Base-by-base conservation (phyloP, 2,113 vertebrate genomes). In the Mustela lutreola region DNA sequence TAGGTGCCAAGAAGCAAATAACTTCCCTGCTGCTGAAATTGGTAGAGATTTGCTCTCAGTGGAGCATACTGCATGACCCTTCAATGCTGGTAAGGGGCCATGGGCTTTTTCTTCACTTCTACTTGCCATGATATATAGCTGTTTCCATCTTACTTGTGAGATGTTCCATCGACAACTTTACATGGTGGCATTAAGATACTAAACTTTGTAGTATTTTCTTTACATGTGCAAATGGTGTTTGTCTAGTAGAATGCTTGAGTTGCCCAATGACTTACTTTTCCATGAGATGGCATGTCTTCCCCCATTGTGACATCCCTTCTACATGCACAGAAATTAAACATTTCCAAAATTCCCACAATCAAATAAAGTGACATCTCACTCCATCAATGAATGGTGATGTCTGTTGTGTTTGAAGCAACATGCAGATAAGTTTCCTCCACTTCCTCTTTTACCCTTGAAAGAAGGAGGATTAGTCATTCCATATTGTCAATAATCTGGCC, bases 1-100 rank as follows among this genome's bases (percentile, higher is more conserved):
- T 90, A 88, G 93, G 70, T 87, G 87, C 96, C 87, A 89, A 73
- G 90, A 71, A 94, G 94, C 71, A 91, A 96, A 97, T 88, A 84
- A 94, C 80, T 93, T 92, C 75, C 92, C 76, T 4, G 18, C 75
- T 36, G 39, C 76, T 84, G 53, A 89, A 96, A 96, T 15, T 78
- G 71, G 63, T 56, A 3, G 33, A 21, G 76, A 97, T 91, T 89
- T 83, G 26, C 50, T 96, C 94, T 93, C 86, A 73, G 19, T 45
- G 75, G 86, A 96, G 71, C 84, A n/a, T 22, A 73, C 60, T 73
- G 56, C n/a, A 33, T 48, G 81, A 93, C 84, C 58, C 19, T 73
- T 96, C 63, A n/a, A 16, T 15, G 39, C 53, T 63, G 76, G 76
- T 50, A 92, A 96, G 45, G n/a, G 67, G 65, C 48, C 11, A 1